Evolutionary conservation across 2,113 vertebrate species (phyloP).

Genomic region (Rhynchopsitta pachyrhyncha): DNA sequence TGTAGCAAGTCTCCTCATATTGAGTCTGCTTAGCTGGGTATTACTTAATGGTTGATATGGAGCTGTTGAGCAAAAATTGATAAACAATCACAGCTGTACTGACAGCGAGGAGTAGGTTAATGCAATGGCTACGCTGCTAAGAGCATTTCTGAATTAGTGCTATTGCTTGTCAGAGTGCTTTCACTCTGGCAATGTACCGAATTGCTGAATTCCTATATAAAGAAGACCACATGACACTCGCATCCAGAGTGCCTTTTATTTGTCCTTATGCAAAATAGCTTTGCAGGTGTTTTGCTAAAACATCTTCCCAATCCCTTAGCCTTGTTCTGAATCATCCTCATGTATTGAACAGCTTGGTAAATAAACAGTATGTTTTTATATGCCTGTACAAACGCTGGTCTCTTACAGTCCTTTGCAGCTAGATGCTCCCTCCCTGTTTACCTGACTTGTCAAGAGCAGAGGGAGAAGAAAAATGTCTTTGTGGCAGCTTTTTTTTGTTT

Average conservation of each 20-base stretch:
- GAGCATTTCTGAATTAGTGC: neutral
- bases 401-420: neutral
- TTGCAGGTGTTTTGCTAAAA: slow-evolving; percentile 1
- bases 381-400: neutral
- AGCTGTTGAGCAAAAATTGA: neutral
- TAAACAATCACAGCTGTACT: neutral
- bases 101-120: neutral
- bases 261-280: neutral
- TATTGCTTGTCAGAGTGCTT: neutral
- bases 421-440: slow-evolving; percentile 15
- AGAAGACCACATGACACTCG: rapidly evolving
- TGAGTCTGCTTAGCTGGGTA: neutral
- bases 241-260: neutral
- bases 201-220: neutral
- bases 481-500: neutral
- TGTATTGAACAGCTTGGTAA: neutral
- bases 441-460: slow-evolving; percentile 33
- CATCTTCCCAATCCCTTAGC: neutral
- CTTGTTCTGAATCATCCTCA: neutral
- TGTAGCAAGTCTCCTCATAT: neutral
- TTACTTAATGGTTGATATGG: neutral
- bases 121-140: rapidly evolving
- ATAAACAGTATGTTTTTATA: neutral
- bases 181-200: neutral
- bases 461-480: neutral